Evolutionary conservation across 2,113 vertebrate species (phyloP), one percentile per base, ranked within the genome.

Genomic region (Psephotus haematonotus): DNA sequence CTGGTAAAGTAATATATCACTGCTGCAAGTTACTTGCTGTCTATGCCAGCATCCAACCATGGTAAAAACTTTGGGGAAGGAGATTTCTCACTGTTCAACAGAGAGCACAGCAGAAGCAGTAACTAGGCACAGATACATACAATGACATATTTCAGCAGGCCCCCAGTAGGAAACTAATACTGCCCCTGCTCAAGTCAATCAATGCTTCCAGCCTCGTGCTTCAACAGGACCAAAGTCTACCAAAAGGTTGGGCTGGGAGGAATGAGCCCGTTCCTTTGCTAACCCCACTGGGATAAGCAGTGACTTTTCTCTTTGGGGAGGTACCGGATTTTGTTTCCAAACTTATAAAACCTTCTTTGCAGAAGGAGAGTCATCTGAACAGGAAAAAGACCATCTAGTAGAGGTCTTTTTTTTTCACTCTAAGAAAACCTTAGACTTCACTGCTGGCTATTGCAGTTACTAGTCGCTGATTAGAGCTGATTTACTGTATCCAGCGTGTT

Each of bases 171-270:
- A 92, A 91, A 75, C 6, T 28, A 75, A 82, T 39, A 68, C 33
- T 72, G 13, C 57, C 46, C 20, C 59, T 92, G 41, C 82, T 88
- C 37, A n/a, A 82, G 84, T 92, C 89, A 92, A 57, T 82, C 81
- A 85, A 1, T 39, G 63, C 11, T 67, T 9, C 39, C 41, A 75
- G 70, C 11, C 33, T 17, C 0, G 0, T 39, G 23, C 35, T 81
- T 82, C 62, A 59, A 13, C 17, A 70, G 17, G 47, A 88, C 47
- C 17, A 39, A 82, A 75, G 52, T 35, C 27, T 35, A 31, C 41
- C 2, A 8, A 17, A 10, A 52, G 39, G 6, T 23, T 52, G 24
- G 33, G 9, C 46, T 79, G 41, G 47, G 14, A 91, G 24, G 57
- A 89, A 43, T n/a, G 4, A 79, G 31, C 11, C 52, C 27, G 13